Percentiles rank a stretch among this genome's conserved stretches.
Conservation (phyloP, 2,113 vertebrate species). For the Stigmatopora argus region DNA sequence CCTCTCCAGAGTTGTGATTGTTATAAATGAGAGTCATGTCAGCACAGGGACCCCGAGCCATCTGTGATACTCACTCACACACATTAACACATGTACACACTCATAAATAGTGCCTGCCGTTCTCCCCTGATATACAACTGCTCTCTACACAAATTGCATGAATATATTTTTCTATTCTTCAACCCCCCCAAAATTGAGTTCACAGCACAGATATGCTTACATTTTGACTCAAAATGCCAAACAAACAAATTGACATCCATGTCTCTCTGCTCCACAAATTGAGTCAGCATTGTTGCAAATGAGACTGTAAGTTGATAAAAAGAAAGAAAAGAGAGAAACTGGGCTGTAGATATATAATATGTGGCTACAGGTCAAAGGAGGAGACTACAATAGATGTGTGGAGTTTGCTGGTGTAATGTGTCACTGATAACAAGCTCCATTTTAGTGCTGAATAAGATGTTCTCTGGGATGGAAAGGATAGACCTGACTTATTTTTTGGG, state of each 20-base stretch:
- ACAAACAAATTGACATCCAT: background rate
- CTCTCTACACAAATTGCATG: background rate
- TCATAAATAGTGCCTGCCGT: conserved; percentile 12
- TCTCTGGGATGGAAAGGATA: conserved; percentile 55
- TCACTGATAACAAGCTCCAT: conserved; percentile 57
- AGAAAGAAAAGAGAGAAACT: background rate
- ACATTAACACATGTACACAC: conserved; percentile 13
- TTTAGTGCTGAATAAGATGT: conserved; percentile 69
- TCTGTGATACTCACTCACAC: conserved; percentile 61
- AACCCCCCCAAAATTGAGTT: background rate
- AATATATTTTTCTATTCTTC: background rate
- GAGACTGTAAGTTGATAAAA: background rate
- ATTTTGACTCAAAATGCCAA: background rate
- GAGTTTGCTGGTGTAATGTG: conserved; percentile 47
- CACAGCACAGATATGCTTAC: background rate
- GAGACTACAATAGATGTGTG: conserved; percentile 33
- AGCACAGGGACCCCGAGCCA: conserved; percentile 54
- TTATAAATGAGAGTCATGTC: conserved; percentile 66
- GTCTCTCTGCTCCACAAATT: background rate
- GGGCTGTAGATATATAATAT: background rate
- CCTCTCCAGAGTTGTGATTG: conserved; percentile 39
- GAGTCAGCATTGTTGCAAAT: background rate
- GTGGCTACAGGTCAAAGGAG: conserved; percentile 15
- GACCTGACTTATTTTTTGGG: conserved; percentile 66
- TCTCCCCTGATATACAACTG: background rate